phyloP scores from a whole-genome alignment of 1,140 invertebrate genomes.

The Drosophila pachea region DNA sequence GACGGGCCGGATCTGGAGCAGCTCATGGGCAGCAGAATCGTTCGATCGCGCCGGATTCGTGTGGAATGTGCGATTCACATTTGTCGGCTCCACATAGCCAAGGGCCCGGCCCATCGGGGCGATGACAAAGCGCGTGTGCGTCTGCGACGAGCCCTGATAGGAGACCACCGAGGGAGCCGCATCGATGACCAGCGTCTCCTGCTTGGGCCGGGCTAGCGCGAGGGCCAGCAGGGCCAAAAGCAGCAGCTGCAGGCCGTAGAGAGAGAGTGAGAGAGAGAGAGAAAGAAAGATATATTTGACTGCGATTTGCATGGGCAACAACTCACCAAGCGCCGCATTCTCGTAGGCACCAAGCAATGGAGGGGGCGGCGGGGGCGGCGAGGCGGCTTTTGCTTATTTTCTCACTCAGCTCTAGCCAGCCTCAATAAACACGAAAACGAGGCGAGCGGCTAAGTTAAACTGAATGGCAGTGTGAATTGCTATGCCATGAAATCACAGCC shows the following conservation, averaged over 20 bases:
- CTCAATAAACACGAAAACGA: slow-evolving; percentile 42
- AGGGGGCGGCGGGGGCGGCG: slow-evolving; percentile 24
- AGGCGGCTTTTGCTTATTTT: neutral
- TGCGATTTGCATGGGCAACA: neutral
- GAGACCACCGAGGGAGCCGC: slow-evolving; percentile 72
- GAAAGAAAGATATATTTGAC: neutral
- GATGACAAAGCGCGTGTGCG: slow-evolving; percentile 69
- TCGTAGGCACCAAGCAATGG: slow-evolving; percentile 2
- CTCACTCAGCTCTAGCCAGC: neutral
- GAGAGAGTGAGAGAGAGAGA: no score
- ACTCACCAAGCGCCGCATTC: slow-evolving; percentile 65
- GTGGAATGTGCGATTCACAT: slow-evolving; percentile 67
- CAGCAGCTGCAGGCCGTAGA: slow-evolving; percentile 28
- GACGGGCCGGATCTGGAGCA: slow-evolving; percentile 62
- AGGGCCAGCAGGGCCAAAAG: slow-evolving; percentile 1
- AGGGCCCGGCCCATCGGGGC: slow-evolving; percentile 69
- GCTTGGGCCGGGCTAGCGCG: slow-evolving; percentile 37
- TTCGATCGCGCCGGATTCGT: slow-evolving; percentile 38
- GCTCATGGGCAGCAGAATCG: slow-evolving; percentile 40
- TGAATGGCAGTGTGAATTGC: slow-evolving; percentile 72
- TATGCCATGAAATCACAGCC: slow-evolving; percentile 72
- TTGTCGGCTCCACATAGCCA: slow-evolving; percentile 73
- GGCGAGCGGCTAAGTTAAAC: slow-evolving; percentile 74
- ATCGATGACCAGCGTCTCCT: slow-evolving; percentile 59
- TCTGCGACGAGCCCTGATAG: slow-evolving; percentile 71